Evolutionary conservation across 1,140 invertebrate genomes (phyloP).

Genomic region (Daktulosphaira vitifoliae): DNA sequence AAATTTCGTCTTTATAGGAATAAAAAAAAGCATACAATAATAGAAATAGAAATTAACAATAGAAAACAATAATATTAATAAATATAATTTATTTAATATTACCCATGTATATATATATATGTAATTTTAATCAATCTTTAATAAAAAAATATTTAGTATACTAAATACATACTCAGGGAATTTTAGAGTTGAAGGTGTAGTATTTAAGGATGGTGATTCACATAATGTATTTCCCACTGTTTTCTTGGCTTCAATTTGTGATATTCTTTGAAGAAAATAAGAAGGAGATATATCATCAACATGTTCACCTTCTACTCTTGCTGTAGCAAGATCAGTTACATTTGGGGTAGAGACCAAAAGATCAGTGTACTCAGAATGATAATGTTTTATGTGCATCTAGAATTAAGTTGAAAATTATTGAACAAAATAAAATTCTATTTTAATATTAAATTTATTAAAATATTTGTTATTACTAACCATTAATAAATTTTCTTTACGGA

Average conservation of each 20-base stretch:
- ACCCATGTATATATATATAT: too few relatives aligned
- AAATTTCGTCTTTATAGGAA: too few relatives aligned
- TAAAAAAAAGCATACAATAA: too few relatives aligned
- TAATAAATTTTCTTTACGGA: conserved; percentile 78
- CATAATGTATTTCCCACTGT: not conserved
- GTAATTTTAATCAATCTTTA: too few relatives aligned
- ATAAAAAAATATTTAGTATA: not conserved
- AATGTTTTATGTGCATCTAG: conserved; percentile 82
- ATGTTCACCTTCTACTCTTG: conserved; percentile 48
- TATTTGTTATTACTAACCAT: conserved; percentile 44
- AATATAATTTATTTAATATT: too few relatives aligned
- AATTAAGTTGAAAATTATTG: too few relatives aligned
- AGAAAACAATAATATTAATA: too few relatives aligned
- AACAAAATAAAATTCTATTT: too few relatives aligned
- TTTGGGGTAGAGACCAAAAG: conserved; percentile 69
- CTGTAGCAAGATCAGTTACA: conserved; percentile 72
- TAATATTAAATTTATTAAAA: too few relatives aligned
- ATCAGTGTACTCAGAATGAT: conserved; percentile 69
- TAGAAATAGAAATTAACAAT: too few relatives aligned
- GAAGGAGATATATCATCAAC: conserved; percentile 30
- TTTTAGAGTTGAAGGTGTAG: not conserved
- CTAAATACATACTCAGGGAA: conserved; percentile 7
- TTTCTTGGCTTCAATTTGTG: conserved; percentile 29
- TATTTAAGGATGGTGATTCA: not conserved
- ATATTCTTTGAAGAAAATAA: conserved; percentile 24